Evolutionary conservation across 2,113 vertebrate species (phyloP).

Genomic region (Epinephelus cyanopodus): DNA sequence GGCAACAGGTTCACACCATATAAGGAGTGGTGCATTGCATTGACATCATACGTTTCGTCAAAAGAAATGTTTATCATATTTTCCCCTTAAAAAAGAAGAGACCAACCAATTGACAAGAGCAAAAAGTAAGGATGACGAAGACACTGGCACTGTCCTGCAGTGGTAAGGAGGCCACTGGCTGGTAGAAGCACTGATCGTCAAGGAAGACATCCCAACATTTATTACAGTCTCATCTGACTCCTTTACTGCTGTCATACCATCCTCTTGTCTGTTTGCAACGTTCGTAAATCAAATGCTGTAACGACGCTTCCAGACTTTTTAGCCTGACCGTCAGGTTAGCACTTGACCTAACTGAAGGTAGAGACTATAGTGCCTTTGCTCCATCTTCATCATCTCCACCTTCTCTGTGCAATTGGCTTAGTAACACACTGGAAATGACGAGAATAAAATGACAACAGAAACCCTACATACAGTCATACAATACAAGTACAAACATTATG

Average conservation of each 20-base stretch:
- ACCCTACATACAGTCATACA: constrained; percentile 71
- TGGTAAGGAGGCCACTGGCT: constrained; percentile 50
- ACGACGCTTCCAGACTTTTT: constrained; percentile 8
- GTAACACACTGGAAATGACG: constrained; percentile 69
- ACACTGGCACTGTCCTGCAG: constrained; percentile 66
- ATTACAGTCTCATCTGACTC: constrained; percentile 42
- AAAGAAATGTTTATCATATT: constrained; percentile 73
- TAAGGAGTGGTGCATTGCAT: constrained; percentile 79
- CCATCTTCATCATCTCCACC: constrained; percentile 50
- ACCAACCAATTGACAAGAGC: constrained; percentile 62
- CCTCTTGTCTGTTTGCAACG: constrained; percentile 6
- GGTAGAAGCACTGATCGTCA: constrained; percentile 62
- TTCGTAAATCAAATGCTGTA: constrained; percentile 14
- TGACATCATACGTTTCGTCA: constrained; percentile 82
- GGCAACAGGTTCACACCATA: constrained; percentile 91
- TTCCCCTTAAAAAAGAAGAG: constrained; percentile 69
- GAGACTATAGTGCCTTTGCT: constrained; percentile 34
- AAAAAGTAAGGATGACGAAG: constrained; percentile 64
- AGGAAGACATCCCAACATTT: constrained; percentile 75
- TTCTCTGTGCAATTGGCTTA: constrained; percentile 63
- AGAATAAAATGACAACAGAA: constrained; percentile 70
- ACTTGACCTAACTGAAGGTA: constrained; percentile 25
- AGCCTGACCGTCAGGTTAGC: neutral
- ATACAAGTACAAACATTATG: constrained; percentile 81
- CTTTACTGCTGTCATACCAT: constrained; percentile 16